Base-by-base conservation (phyloP, 2,888 invertebrate genomes). In the Steinernema scapterisci region DNA sequence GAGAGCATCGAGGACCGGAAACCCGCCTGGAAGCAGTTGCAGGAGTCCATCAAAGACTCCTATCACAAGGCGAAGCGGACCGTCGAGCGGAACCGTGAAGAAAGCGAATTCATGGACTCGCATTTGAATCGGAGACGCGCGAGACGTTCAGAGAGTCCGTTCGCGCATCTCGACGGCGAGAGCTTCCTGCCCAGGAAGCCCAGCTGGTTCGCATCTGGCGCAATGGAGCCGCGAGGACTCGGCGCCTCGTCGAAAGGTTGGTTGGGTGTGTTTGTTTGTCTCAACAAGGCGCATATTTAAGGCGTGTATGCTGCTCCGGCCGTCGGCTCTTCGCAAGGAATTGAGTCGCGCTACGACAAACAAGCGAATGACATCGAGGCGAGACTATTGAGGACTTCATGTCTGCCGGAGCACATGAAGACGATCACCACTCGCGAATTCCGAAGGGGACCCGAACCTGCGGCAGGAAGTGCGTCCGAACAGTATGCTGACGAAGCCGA, bases 261-360 rank as follows among this genome's bases (percentile, higher is more conserved):
- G 21, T 48, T 16, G 45, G 16, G 45, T 19, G 51, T 16, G 19
- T 51, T n/a, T 51, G 9, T n/a, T n/a, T n/a, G n/a, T n/a, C n/a
- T n/a, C n/a, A n/a, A 19, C 79, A 80, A 38, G 3, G 38, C 38
- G 38, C 38, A 9, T 38, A 3, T 48, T 16, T 78, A 77, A 48
- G 85, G 85, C 16, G 86, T 85, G 7, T 86, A 86, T 76, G 83
- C 82, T 19, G 86, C 86, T 1, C 86, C 86, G 1, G 84, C 85
- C 13, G 80, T 86, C 19, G 70, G 75, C 21, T 72, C 75, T 44
- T 80, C 84, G 5, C 83, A 85, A 70, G 86, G 86, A 52, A 82
- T 86, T 63, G 56, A 83, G 70, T 83, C 85, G 7, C 75, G 84
- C 51, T 86, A 86, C 75, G 81, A 79, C 43, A 27, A 44, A 11